Conservation (phyloP, 2,888 invertebrate species). For the Sminthurinus aureus region DNA sequence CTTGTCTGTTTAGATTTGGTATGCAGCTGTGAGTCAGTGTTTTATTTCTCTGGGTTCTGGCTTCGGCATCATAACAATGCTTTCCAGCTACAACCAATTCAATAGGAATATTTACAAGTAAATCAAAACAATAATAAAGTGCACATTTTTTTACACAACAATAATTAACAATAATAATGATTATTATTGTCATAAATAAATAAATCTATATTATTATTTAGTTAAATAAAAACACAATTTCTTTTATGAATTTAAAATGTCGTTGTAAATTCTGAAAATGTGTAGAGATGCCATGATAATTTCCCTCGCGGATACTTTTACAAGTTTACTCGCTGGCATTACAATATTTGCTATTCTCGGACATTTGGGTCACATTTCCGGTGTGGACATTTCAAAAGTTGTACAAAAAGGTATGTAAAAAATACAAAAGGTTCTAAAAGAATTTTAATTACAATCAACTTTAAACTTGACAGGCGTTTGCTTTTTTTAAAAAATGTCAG, state of each 20-base stretch:
- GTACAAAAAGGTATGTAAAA: slow-evolving; percentile 69
- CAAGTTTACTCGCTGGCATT: slow-evolving; percentile 78
- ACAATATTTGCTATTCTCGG: slow-evolving; percentile 75
- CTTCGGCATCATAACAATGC: slow-evolving; percentile 79
- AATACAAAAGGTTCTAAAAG: too few relatives aligned
- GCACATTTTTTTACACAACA: not conserved
- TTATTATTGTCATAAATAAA: not conserved
- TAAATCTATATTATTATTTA: too few relatives aligned
- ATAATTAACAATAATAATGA: not conserved
- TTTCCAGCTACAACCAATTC: slow-evolving; percentile 79
- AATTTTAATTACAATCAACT: not conserved
- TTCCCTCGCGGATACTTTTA: slow-evolving; percentile 81
- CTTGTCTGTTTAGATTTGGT: too few relatives aligned
- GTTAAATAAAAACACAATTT: too few relatives aligned
- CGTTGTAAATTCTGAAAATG: slow-evolving; percentile 1
- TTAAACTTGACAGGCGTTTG: too few relatives aligned
- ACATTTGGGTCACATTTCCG: slow-evolving; percentile 73
- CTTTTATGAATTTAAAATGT: too few relatives aligned
- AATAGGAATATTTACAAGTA: slow-evolving; percentile 75
- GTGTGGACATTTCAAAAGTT: slow-evolving; percentile 70
- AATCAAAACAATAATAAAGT: slow-evolving; percentile 63
- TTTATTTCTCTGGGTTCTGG: slow-evolving; percentile 75
- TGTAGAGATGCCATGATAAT: slow-evolving; percentile 81
- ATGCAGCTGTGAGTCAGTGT: slow-evolving; percentile 74
- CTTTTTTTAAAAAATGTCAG: slow-evolving; percentile 12